A percentile compares a stretch with the other conserved stretches of the same genome.
These are phyloP conservation scores for Erythrocercus mccallii DNA, from an alignment of 2,113 vertebrate species.

Conservation along the genomic window DNA sequence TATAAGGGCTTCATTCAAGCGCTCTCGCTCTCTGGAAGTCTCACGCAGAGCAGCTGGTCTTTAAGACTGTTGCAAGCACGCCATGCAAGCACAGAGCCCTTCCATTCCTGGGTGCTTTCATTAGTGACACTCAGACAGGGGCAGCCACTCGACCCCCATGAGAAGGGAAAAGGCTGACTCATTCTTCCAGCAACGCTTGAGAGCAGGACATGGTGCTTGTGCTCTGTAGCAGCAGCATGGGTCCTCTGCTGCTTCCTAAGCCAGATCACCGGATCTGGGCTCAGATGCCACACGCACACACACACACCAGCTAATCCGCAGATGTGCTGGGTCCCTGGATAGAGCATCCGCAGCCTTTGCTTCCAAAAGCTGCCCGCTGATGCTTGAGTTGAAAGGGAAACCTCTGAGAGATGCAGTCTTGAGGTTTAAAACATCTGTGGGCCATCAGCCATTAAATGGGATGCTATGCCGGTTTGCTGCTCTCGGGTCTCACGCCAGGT, in stretches of 20 bases:
- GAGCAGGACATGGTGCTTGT: not conserved
- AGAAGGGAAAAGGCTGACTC: conserved; percentile 43
- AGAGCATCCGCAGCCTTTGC: not conserved
- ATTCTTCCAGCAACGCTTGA: not conserved
- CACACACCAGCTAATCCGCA: not conserved
- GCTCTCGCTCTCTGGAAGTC: conserved; percentile 16
- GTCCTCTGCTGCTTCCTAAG: not conserved
- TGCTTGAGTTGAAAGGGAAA: not conserved
- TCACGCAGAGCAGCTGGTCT: conserved; percentile 55
- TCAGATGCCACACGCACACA: not conserved
- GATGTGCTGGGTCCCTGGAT: not conserved
- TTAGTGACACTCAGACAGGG: conserved; percentile 16
- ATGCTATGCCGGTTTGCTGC: conserved; percentile 37
- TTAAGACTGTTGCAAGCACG: not conserved
- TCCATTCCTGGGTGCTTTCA: conserved; percentile 46
- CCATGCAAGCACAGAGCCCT: not conserved
- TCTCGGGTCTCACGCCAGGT: conserved; percentile 34
- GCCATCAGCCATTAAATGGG: conserved; percentile 60
- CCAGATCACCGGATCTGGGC: not conserved
- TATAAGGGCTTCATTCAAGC: conserved; percentile 45
- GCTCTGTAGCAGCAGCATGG: not conserved
- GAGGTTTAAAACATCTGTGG: conserved; percentile 45
- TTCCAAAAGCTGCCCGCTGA: not conserved
- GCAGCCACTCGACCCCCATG: conserved; percentile 9
- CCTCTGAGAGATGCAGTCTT: conserved; percentile 12